Evolutionary conservation across 2,113 vertebrate species (phyloP), one percentile per base, ranked within the genome.

Genomic region (Odocoileus hemionus): DNA sequence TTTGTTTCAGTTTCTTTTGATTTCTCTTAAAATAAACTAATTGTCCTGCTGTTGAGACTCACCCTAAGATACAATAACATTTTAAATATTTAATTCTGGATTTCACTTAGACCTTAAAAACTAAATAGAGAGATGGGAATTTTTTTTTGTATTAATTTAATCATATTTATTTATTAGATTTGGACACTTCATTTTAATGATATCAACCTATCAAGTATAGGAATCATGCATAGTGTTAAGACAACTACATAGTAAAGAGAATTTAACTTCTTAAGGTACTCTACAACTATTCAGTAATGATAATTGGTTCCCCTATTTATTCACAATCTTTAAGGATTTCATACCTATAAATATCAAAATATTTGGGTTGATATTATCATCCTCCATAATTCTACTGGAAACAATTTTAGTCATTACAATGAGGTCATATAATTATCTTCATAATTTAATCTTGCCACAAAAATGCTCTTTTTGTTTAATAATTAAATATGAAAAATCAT

Each of bases 1-100:
- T 98, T 96, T 92, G 79, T 70, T 94, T 97, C 91, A 86, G 50
- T 97, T 97, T 58, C 67, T 98, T 98, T 96, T 96, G 45, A 94
- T 96, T 97, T 83, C 76, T 96, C 96, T 97, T 84, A 94, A 97
- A 97, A 94, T 95, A 96, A 96, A 92, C 54, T 94, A 89, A 86
- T 95, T 94, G 82, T 95, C 21, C 57, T 94, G 91, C 70, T 91
- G 92, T 96, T 16, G 96, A 96, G 23, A 89, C 78, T 93, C 5
- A 91, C 45, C 96, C 10, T 80, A 80, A 50, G 36, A 43, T 43
- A 76, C 70, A 25, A 74, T 74, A 25, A 89, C 0, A 2, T 94
- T 97, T 96, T 97, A 74, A 96, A 97, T 97, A 86, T 94, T 90
- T 89, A 83, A 95, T 94, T 91, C 61, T 55, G 52, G 6, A 78